phyloP scores from a whole-genome alignment of 2,113 vertebrate species.

The Ondatra zibethicus region DNA sequence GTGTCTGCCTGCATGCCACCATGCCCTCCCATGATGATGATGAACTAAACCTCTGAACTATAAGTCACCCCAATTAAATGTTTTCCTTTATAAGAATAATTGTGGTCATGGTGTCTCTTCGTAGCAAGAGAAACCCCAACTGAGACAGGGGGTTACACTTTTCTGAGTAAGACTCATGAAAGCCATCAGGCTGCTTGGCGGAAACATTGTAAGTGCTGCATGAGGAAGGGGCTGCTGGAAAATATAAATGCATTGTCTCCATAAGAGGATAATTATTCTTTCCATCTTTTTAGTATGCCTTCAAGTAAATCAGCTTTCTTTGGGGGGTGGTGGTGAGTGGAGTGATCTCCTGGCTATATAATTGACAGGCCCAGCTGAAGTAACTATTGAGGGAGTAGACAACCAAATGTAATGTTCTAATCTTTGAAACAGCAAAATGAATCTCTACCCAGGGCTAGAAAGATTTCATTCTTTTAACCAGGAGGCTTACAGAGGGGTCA shows the following conservation, averaged over 20 bases:
- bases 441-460: background rate
- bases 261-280: background rate
- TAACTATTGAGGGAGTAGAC: background rate
- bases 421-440: background rate
- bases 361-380: background rate
- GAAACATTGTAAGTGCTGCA: background rate
- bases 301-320: background rate
- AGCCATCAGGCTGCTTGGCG: background rate
- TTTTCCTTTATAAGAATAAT: background rate
- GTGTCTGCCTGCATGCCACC: background rate
- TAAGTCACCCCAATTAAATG: background rate
- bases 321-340: rapidly evolving
- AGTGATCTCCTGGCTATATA: background rate
- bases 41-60: background rate
- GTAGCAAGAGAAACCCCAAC: no score
- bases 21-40: background rate
- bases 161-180: background rate
- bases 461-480: background rate
- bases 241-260: background rate
- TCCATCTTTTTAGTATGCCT: background rate
- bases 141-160: background rate
- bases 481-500: rapidly evolving
- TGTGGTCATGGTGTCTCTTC: background rate
- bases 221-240: background rate
- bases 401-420: background rate